Conservation (phyloP, 1,140 invertebrate species). For the Neodiprion fabricii region DNA sequence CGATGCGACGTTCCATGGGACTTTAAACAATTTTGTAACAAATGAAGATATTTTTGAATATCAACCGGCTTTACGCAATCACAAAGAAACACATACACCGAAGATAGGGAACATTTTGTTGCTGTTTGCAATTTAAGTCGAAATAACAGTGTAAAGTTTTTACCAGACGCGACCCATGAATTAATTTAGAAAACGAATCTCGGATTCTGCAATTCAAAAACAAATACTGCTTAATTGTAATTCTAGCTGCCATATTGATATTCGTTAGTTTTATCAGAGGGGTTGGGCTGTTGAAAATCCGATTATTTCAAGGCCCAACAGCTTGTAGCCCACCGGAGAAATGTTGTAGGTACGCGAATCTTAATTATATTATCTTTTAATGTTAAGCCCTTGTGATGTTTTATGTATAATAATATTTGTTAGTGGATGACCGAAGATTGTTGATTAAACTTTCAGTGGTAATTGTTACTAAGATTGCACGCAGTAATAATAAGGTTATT, state of each 20-base stretch:
- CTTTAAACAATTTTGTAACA: too few species aligned
- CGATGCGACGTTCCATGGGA: too few species aligned
- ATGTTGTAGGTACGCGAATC: too few species aligned
- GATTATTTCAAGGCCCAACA: background rate
- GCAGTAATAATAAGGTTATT: too few species aligned
- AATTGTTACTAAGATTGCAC: background rate
- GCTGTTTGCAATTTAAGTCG: background rate
- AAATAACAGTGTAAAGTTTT: too few species aligned
- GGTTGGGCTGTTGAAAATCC: too few species aligned
- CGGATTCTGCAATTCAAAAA: too few species aligned
- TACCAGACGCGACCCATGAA: too few species aligned
- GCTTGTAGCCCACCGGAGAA: background rate
- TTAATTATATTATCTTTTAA: background rate
- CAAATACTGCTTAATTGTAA: background rate
- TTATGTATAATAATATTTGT: background rate
- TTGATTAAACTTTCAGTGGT: background rate
- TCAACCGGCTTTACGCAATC: too few species aligned
- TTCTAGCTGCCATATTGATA: background rate
- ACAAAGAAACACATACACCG: background rate
- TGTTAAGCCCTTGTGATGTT: background rate
- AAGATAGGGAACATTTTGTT: background rate
- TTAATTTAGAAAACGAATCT: too few species aligned
- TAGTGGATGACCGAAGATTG: background rate
- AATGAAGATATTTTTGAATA: too few species aligned
- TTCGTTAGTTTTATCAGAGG: background rate